Evolutionary conservation across 2,888 invertebrate species (phyloP).

Genomic region (Tetragonula carbonaria): DNA sequence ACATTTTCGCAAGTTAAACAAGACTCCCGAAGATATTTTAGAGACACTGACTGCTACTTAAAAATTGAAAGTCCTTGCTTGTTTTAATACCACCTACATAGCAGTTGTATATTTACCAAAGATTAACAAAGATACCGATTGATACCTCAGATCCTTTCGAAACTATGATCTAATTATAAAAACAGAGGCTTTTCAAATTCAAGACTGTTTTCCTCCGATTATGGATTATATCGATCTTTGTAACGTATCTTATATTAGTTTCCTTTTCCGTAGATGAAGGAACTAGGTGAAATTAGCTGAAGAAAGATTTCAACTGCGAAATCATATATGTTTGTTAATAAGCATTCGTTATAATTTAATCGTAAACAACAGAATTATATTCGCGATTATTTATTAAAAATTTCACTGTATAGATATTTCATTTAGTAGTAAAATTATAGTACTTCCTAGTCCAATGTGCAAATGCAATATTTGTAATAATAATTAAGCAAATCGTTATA

Average conservation of each 20-base stretch:
- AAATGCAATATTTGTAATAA: constrained; percentile 7
- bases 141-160: neutral
- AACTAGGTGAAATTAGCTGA: neutral
- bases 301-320: neutral
- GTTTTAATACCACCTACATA: neutral
- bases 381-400: constrained; percentile 11
- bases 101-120: constrained; percentile 10
- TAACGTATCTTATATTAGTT: neutral
- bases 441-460: constrained; percentile 44
- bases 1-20: constrained; percentile 89
- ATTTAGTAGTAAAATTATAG: constrained; percentile 8
- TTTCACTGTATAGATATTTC: constrained; percentile 4
- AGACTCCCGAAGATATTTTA: constrained; percentile 91
- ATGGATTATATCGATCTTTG: neutral
- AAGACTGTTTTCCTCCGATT: constrained; percentile 12
- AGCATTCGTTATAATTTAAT: neutral
- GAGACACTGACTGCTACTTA: constrained; percentile 87
- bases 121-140: neutral
- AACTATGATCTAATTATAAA: neutral
- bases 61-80: constrained; percentile 1
- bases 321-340: neutral
- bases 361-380: neutral
- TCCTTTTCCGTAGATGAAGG: neutral
- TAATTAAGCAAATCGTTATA: neutral
- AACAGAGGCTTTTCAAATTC: constrained; percentile 11